Evolutionary conservation across 2,113 vertebrate species (phyloP).

Genomic region (Anolis carolinensis): DNA sequence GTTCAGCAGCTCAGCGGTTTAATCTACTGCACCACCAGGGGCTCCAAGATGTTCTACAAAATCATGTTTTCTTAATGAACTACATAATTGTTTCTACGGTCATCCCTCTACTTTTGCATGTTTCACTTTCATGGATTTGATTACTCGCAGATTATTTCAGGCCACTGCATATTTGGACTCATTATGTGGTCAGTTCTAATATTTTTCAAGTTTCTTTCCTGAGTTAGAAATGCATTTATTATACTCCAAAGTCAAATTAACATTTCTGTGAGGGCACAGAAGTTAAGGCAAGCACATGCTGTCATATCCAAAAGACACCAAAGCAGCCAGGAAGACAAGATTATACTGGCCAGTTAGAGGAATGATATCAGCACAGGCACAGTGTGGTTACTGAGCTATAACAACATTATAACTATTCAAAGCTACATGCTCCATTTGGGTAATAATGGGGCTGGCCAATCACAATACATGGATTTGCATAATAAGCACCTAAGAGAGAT

Average conservation of each 20-base stretch:
- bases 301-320: neutral
- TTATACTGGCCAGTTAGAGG: neutral
- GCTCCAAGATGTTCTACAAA: no score
- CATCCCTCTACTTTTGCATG: no score
- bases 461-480: slow-evolving; percentile 19
- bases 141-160: no score
- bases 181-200: neutral
- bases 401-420: neutral
- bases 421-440: slow-evolving; percentile 5
- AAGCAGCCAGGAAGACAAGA: neutral
- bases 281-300: neutral
- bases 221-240: neutral
- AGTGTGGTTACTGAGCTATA: neutral
- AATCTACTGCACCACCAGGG: no score
- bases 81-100: neutral
- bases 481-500: slow-evolving; percentile 10
- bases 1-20: no score
- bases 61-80: no score
- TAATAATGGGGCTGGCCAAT: slow-evolving; percentile 19
- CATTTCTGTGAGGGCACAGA: neutral
- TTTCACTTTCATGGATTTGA: neutral
- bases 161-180: neutral
- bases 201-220: neutral
- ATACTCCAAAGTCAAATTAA: neutral
- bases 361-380: neutral